Percentiles rank a stretch among this genome's conserved stretches.
phyloP scores from a whole-genome alignment of 1,140 invertebrate genomes.

The Drosophila funebris region DNA sequence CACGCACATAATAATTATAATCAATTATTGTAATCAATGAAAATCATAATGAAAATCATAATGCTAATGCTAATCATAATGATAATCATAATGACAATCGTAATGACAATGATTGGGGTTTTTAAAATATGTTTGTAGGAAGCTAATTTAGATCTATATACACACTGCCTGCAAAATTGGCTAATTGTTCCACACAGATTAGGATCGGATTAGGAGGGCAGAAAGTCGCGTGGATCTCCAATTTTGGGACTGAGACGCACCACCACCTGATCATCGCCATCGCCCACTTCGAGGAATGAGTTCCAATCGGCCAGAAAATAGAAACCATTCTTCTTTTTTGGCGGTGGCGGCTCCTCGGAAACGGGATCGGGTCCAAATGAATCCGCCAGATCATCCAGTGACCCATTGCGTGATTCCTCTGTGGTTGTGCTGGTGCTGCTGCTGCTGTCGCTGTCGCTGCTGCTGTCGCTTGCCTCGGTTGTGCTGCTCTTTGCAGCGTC shows the following conservation, averaged over 20 bases:
- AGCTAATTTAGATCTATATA: conserved; percentile 53
- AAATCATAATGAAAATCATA: not conserved
- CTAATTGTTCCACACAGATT: not conserved
- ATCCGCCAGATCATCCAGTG: conserved; percentile 87
- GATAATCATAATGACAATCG: not conserved
- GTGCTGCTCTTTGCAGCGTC: conserved; percentile 1
- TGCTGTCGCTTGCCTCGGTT: conserved; percentile 4
- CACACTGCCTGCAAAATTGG: conserved; percentile 40
- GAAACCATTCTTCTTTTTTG: conserved; percentile 89
- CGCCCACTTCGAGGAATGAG: conserved; percentile 91
- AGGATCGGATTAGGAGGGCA: conserved; percentile 85
- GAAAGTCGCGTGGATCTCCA: conserved; percentile 90
- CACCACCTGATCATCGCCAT: conserved; percentile 90
- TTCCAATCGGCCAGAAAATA: conserved; percentile 94
- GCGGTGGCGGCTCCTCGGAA: conserved; percentile 86
- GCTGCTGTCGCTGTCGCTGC: not conserved
- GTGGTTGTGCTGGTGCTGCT: conserved; percentile 31
- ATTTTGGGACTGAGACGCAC: conserved; percentile 91
- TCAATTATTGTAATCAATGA: not conserved
- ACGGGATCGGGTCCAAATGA: conserved; percentile 88
- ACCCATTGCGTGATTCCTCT: conserved; percentile 74
- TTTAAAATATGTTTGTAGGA: not conserved
- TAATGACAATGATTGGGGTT: not conserved
- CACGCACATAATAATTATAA: conserved; percentile 30
- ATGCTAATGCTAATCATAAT: not conserved